Percentiles rank a stretch among this genome's conserved stretches.
Conservation (phyloP, 2,797 vertebrate genomes). For the Channa striata region DNA sequence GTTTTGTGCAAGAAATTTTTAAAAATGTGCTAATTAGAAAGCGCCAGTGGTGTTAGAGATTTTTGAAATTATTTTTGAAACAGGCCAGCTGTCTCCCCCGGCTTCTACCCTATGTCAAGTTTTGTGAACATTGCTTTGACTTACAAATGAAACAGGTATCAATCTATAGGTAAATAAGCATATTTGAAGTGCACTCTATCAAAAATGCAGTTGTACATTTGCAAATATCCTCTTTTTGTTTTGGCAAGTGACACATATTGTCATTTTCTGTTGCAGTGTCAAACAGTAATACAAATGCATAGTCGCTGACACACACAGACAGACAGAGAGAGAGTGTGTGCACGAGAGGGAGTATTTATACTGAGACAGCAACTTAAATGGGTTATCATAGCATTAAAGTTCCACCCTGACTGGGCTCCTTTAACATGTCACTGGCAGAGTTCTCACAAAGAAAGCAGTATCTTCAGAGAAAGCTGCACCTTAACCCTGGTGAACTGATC, state of each 20-base stretch:
- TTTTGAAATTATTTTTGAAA: slow-evolving; percentile 15
- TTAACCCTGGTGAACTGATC: slow-evolving; percentile 80
- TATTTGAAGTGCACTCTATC: not conserved
- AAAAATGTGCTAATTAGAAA: slow-evolving; percentile 20
- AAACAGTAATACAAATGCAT: slow-evolving; percentile 42
- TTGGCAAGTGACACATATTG: slow-evolving; percentile 33
- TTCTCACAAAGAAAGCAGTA: slow-evolving; percentile 62
- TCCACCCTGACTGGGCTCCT: slow-evolving; percentile 64
- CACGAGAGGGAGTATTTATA: slow-evolving; percentile 60
- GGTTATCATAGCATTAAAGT: slow-evolving; percentile 76
- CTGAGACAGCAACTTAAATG: slow-evolving; percentile 72
- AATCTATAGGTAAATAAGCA: not conserved
- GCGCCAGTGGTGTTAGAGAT: slow-evolving; percentile 6
- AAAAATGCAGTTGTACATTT: not conserved
- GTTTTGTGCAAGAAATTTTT: not conserved
- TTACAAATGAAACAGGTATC: not conserved
- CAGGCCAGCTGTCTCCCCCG: slow-evolving; percentile 4
- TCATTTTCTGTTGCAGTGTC: slow-evolving; percentile 24
- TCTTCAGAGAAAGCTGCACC: slow-evolving; percentile 77
- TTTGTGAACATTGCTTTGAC: not conserved
- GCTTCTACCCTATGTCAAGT: not conserved
- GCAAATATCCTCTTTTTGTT: not conserved
- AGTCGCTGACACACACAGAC: slow-evolving; percentile 28
- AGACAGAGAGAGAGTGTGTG: slow-evolving; percentile 20
- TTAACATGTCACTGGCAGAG: slow-evolving; percentile 65